These are phyloP conservation scores for Linepithema humile DNA, from an alignment of 1,140 invertebrate genomes.

Conservation along the genomic window DNA sequence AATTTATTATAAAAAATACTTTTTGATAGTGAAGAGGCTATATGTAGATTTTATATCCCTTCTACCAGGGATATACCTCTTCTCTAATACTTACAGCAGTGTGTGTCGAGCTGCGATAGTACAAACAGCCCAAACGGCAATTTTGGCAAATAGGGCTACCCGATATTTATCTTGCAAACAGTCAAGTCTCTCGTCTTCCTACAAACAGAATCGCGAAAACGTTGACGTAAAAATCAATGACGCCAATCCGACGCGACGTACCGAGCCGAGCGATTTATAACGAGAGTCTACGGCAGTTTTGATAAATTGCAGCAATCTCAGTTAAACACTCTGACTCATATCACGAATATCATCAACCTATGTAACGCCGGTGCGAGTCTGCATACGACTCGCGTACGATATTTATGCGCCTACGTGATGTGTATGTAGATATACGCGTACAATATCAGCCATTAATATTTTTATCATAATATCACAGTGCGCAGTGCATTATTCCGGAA, in stretches of 20 bases:
- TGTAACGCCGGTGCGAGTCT: neutral
- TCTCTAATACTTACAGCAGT: neutral
- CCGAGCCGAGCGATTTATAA: constrained; percentile 31
- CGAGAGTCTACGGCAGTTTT: constrained; percentile 15
- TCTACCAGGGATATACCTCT: no score
- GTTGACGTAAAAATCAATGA: neutral
- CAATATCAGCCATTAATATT: neutral
- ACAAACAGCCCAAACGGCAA: neutral
- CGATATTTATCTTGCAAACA: neutral
- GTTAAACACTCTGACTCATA: constrained; percentile 63
- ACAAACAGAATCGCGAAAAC: neutral
- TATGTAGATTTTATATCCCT: no score
- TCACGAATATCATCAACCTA: constrained; percentile 43
- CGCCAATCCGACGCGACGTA: neutral
- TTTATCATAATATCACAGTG: no score
- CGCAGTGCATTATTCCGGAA: neutral
- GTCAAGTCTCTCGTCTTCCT: no score
- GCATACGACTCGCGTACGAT: constrained; percentile 8
- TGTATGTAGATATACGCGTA: neutral
- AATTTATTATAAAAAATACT: no score
- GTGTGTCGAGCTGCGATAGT: neutral
- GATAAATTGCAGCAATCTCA: constrained; percentile 65
- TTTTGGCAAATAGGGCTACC: neutral
- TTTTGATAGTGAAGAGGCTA: no score
- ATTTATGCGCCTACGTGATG: neutral